Percentiles rank a stretch among this genome's conserved stretches.
These are phyloP conservation scores for Anodontia alba DNA, from an alignment of 2,888 invertebrate genomes.

Conservation along the genomic window DNA sequence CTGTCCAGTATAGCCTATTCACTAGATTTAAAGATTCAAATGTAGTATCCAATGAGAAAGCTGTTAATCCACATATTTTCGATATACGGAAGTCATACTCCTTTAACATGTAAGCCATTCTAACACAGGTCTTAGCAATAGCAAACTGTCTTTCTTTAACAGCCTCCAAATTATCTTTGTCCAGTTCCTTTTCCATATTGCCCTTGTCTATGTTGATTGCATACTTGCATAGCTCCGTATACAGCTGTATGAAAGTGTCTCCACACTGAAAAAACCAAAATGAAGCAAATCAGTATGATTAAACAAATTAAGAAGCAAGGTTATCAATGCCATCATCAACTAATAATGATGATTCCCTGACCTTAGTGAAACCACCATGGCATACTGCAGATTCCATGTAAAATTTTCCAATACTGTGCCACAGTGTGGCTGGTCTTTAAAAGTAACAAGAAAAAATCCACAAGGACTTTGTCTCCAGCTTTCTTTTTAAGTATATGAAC, in stretches of 20 bases:
- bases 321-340: no score
- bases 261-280: conserved; percentile 75
- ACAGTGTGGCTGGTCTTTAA: no score
- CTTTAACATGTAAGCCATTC: conserved; percentile 72
- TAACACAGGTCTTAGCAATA: conserved; percentile 72
- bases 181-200: conserved; percentile 72
- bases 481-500: no score
- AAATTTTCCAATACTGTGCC: no score
- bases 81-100: conserved; percentile 73
- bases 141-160: conserved; percentile 62
- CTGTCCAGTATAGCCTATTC: conserved; percentile 66
- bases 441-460: no score
- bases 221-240: conserved; percentile 78
- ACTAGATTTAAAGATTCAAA: conserved; percentile 65
- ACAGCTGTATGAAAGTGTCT: conserved; percentile 76
- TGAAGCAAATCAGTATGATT: no score
- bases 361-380: no score
- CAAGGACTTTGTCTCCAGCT: no score
- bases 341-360: no score
- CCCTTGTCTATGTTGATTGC: conserved; percentile 80
- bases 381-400: no score
- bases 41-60: conserved; percentile 74
- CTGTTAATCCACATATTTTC: conserved; percentile 74
- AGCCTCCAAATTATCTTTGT: conserved; percentile 65
- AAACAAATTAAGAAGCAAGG: no score